These are phyloP conservation scores for Motacilla alba DNA, from an alignment of 2,113 vertebrate species.

Conservation along the genomic window DNA sequence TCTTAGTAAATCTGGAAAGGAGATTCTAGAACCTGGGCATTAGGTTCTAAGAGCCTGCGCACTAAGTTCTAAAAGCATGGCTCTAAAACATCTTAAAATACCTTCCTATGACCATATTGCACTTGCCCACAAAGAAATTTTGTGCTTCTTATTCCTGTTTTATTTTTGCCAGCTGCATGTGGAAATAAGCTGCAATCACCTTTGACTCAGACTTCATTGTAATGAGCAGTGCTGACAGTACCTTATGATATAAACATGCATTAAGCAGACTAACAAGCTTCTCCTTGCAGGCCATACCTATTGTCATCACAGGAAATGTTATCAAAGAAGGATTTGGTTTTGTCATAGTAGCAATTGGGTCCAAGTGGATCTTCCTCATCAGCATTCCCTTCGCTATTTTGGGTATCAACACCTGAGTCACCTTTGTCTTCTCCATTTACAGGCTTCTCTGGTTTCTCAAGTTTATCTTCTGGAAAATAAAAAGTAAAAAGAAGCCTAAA, in stretches of 20 bases:
- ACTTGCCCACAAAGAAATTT: neutral
- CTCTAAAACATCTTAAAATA: neutral
- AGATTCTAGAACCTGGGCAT: neutral
- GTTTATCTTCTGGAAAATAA: slow-evolving; percentile 85
- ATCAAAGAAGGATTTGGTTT: slow-evolving; percentile 98
- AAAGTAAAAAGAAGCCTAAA: neutral
- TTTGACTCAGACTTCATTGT: neutral
- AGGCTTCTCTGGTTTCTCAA: slow-evolving; percentile 83
- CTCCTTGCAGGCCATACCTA: slow-evolving; percentile 74
- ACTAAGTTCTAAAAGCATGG: neutral
- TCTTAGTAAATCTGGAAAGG: neutral
- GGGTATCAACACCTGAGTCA: slow-evolving; percentile 85
- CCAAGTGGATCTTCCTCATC: slow-evolving; percentile 89
- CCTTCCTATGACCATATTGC: neutral
- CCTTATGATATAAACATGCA: neutral
- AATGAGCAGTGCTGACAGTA: neutral
- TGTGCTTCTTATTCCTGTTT: neutral
- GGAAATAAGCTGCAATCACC: neutral
- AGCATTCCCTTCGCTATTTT: slow-evolving; percentile 84
- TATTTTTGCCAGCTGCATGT: neutral
- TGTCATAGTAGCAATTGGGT: slow-evolving; percentile 93
- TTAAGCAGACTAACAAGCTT: neutral
- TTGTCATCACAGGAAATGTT: slow-evolving; percentile 94
- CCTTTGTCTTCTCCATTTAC: slow-evolving; percentile 92
- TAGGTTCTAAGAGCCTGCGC: neutral